phyloP scores from a whole-genome alignment of 2,797 vertebrate genomes.

The Muscicapa striata region DNA sequence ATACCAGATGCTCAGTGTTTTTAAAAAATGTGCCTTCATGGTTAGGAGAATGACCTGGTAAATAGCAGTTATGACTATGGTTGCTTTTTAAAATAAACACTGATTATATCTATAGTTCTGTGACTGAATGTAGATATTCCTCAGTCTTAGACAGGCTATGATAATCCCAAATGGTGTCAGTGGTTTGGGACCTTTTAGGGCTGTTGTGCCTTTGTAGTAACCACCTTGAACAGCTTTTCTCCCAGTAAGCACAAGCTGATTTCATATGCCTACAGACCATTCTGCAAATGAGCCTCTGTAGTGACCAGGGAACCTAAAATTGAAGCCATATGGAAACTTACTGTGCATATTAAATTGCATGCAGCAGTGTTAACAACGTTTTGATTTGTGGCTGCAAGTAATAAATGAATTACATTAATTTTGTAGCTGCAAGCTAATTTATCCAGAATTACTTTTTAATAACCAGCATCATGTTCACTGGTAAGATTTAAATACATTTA shows the following conservation, averaged over 20 bases:
- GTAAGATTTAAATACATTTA: conserved; percentile 80
- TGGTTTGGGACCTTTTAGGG: not conserved
- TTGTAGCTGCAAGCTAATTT: conserved; percentile 81
- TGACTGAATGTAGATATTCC: not conserved
- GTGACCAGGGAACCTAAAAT: conserved; percentile 75
- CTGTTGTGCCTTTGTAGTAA: not conserved
- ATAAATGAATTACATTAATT: conserved; percentile 85
- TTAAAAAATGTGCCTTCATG: not conserved
- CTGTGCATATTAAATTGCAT: conserved; percentile 77
- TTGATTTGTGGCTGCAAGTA: conserved; percentile 83
- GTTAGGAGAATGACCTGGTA: not conserved
- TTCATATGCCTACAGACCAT: not conserved
- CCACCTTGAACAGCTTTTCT: not conserved
- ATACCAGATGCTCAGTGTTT: not conserved
- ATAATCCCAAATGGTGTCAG: not conserved
- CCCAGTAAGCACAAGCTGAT: conserved; percentile 14
- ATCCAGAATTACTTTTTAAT: conserved; percentile 82
- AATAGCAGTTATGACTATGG: not conserved
- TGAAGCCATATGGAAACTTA: conserved; percentile 79
- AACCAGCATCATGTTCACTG: conserved; percentile 77
- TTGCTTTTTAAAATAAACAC: not conserved
- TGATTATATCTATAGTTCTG: not conserved
- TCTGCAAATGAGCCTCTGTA: conserved; percentile 55
- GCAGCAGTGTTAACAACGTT: conserved; percentile 78
- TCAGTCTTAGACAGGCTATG: not conserved